A percentile compares a stretch with the other conserved stretches of the same genome.
Evolutionary conservation across 2,888 invertebrate species (phyloP).

Genomic region (Molanna angustata): DNA sequence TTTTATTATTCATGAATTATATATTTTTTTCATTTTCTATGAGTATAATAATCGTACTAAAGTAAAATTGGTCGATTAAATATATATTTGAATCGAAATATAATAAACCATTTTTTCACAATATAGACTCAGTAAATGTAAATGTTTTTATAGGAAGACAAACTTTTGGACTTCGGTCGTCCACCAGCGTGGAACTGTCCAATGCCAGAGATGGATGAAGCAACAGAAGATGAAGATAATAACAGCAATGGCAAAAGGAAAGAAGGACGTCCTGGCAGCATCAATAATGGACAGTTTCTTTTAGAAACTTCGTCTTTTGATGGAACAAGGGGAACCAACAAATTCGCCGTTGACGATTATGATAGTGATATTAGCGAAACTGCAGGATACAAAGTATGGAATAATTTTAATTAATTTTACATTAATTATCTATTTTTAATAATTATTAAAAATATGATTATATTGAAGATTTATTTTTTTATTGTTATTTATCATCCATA

Average conservation of each 20-base stretch:
- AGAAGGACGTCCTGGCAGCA: slow-evolving; percentile 22
- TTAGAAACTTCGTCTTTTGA: slow-evolving; percentile 31
- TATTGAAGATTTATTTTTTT: too few relatives aligned
- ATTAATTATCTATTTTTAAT: too few relatives aligned
- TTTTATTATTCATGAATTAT: too few relatives aligned
- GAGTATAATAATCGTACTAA: too few relatives aligned
- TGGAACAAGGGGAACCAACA: slow-evolving; percentile 24
- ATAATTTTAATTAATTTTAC: not conserved
- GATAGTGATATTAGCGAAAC: slow-evolving; percentile 34
- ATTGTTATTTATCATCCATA: not conserved
- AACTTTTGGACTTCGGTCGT: slow-evolving; percentile 81
- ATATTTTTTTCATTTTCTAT: too few relatives aligned
- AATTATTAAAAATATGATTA: too few relatives aligned
- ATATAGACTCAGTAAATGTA: too few relatives aligned
- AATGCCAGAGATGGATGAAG: slow-evolving; percentile 70
- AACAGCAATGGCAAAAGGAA: slow-evolving; percentile 30
- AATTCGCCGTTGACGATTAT: slow-evolving; percentile 31
- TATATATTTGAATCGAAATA: too few relatives aligned
- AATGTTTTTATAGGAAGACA: slow-evolving; percentile 51
- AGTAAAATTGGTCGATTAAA: too few relatives aligned
- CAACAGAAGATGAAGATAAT: slow-evolving; percentile 33
- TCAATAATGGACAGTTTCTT: slow-evolving; percentile 30
- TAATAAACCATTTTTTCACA: too few relatives aligned
- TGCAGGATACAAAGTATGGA: slow-evolving; percentile 21
- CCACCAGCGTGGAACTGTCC: slow-evolving; percentile 92